These are phyloP conservation scores for Procavia capensis DNA, from an alignment of 2,113 vertebrate genomes.

Conservation along the genomic window DNA sequence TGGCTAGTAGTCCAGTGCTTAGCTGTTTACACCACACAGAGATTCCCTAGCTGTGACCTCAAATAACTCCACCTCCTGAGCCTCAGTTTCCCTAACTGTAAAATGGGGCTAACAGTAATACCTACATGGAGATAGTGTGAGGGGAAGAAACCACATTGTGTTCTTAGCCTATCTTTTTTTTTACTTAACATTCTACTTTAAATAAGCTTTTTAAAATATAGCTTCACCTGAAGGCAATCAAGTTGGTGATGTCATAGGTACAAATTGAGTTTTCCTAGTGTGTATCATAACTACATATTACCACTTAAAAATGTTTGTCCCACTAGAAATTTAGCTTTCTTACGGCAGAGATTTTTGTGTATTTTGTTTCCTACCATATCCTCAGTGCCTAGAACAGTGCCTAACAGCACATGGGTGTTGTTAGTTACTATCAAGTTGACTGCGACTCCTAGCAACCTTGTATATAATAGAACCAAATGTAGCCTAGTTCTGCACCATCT, in stretches of 20 bases:
- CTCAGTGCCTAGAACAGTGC: neutral
- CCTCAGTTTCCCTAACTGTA: slow-evolving; percentile 7
- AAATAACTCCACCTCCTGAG: neutral
- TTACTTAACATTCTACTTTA: neutral
- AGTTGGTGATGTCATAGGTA: neutral
- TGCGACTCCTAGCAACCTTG: no score
- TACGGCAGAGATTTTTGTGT: neutral
- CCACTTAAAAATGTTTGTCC: neutral
- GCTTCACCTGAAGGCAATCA: neutral
- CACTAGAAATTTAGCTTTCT: neutral
- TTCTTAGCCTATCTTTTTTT: neutral
- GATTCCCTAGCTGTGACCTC: neutral
- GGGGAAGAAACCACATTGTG: neutral
- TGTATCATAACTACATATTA: neutral
- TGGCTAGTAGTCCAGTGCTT: no score
- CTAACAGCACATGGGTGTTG: no score
- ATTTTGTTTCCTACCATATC: neutral
- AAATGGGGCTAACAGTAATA: neutral
- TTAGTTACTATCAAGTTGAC: no score
- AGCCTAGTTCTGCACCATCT: no score
- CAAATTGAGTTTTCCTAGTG: neutral
- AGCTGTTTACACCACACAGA: no score
- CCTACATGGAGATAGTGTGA: neutral
- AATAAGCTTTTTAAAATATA: neutral
- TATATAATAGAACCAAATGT: no score